Evolutionary conservation across 92 coral and sea anemone species (phyloP), one percentile per base, ranked within the genome.

Genomic region (Parazoanthus swiftii): DNA sequence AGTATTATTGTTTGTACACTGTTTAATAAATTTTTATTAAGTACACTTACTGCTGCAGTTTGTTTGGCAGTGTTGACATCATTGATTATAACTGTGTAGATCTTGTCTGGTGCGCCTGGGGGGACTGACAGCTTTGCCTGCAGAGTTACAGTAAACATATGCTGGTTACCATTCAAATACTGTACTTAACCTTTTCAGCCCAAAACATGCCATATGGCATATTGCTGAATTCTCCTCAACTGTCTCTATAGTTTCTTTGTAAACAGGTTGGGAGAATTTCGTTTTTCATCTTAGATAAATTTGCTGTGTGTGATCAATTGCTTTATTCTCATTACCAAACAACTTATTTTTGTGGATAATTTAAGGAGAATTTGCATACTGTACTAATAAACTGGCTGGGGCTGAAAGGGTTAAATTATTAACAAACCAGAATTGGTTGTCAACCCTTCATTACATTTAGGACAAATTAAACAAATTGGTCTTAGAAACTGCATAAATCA

Each of bases 21-120:
- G 74, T 29, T 29, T 29, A 29, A 29, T n/a, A 18, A 18, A 26
- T 33, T 29, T 29, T 29, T 29, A 0, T 8, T 26, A 6, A 33
- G 25, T 73, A 14, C 16, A 88, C 68, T 74, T 73, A 82, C 72
- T 81, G 90, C 80, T 43, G 81, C 80, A 1, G 6, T 85, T 46
- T 63, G 73, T 8, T 75, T 81, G 13, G 70, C 88, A 70, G 42
- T 29, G 85, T 89, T 82, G 35, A 88, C 88, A 81, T 90, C 92
- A 87, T 90, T 82, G 33, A 90, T 90, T 26, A 90, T 51, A 59
- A 89, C 92, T 35, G 89, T 33, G 72, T 90, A 90, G 63, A 75
- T 86, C 68, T 88, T 86, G 29, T 90, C 87, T 71, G 78, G 43
- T 38, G 87, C 21, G 18, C 78, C 87, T 0, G 78, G 39, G 1